phyloP scores from a whole-genome alignment of 2,888 invertebrate species.

The Sericinus montela region DNA sequence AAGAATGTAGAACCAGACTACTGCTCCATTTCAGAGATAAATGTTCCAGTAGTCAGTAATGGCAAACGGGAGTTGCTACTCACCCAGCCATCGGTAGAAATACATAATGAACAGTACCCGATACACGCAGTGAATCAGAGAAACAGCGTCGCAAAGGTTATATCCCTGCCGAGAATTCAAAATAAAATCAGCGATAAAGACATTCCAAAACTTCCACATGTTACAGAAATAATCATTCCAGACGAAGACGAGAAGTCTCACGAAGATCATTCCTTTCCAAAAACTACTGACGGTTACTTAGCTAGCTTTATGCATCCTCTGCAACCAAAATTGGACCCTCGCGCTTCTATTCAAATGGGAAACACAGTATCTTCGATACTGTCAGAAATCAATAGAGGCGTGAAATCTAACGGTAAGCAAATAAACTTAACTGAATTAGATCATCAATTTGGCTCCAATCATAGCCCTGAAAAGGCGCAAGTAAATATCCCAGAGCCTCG shows the following conservation, averaged over 20 bases:
- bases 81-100: conserved; percentile 75
- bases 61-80: conserved; percentile 75
- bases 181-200: conserved; percentile 77
- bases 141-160: conserved; percentile 69
- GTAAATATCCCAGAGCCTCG: conserved; percentile 48
- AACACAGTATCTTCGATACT: conserved; percentile 81
- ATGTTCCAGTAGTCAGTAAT: conserved; percentile 81
- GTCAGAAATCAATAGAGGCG: conserved; percentile 78
- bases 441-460: conserved; percentile 54
- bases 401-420: conserved; percentile 62
- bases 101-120: conserved; percentile 72
- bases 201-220: conserved; percentile 86
- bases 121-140: conserved; percentile 56
- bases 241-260: conserved; percentile 78
- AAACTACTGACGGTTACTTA: conserved; percentile 59
- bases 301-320: conserved; percentile 62
- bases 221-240: conserved; percentile 86
- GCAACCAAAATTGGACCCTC: conserved; percentile 69
- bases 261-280: conserved; percentile 58
- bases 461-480: conserved; percentile 46
- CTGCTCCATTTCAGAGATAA: conserved; percentile 87
- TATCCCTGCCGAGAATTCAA: conserved; percentile 65
- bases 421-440: conserved; percentile 69
- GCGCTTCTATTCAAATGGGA: conserved; percentile 80
- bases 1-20: conserved; percentile 83